Evolutionary conservation across 2,797 vertebrate genomes (phyloP).

Genomic region (Chrosomus eos): DNA sequence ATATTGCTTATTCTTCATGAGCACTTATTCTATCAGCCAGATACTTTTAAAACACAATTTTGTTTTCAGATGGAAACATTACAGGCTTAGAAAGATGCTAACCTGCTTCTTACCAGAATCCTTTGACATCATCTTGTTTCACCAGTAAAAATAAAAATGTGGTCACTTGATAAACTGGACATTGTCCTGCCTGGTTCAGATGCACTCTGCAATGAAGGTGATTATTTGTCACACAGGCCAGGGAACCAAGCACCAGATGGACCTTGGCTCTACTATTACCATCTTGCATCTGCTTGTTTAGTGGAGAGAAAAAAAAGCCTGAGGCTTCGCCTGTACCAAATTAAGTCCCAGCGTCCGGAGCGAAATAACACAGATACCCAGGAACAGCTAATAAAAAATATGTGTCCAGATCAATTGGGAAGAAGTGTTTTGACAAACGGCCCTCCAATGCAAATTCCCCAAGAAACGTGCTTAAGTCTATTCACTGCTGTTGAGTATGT

Average conservation of each 20-base stretch:
- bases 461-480: slow-evolving; percentile 22
- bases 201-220: neutral
- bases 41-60: neutral
- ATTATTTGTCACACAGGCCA: slow-evolving; percentile 34
- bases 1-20: neutral
- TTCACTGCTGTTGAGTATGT: slow-evolving; percentile 36
- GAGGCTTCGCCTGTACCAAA: slow-evolving; percentile 16
- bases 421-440: slow-evolving; percentile 44
- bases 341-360: slow-evolving; percentile 33
- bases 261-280: slow-evolving; percentile 13
- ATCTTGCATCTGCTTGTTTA: slow-evolving; percentile 30
- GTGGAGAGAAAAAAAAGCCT: neutral
- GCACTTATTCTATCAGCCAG: neutral
- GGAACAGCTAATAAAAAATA: slow-evolving; percentile 47
- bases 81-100: neutral
- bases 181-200: neutral
- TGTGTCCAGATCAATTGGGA: slow-evolving; percentile 49
- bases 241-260: slow-evolving; percentile 36
- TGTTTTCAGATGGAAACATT: neutral
- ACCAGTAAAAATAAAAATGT: neutral
- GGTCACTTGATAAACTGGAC: slow-evolving; percentile 23
- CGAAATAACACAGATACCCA: slow-evolving; percentile 31
- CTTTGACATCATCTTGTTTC: neutral
- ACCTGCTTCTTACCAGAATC: neutral
- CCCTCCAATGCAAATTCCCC: slow-evolving; percentile 47